A percentile compares a stretch with the other conserved stretches of the same genome.
Conservation (phyloP, 2,888 invertebrate species). For the Prionchulus punctatus region DNA sequence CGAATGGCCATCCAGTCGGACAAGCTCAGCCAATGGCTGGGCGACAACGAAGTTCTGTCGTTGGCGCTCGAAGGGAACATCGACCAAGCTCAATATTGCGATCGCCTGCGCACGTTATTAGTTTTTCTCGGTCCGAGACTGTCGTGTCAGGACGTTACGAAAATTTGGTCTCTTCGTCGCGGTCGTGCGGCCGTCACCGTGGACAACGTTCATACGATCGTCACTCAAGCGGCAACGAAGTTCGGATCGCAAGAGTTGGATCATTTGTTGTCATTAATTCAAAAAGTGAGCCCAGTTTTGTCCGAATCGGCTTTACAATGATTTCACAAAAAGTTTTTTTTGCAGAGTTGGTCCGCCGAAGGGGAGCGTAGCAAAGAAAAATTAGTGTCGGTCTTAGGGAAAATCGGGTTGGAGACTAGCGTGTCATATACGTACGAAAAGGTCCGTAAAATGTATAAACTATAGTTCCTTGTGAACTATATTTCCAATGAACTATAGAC, state of each 20-base stretch:
- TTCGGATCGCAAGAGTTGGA: conserved; percentile 37
- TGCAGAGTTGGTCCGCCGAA: conserved; percentile 36
- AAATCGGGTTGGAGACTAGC: conserved; percentile 38
- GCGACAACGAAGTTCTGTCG: conserved; percentile 36
- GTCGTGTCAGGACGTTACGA: conserved; percentile 37
- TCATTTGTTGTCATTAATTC: conserved; percentile 36
- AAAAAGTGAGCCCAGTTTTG: conserved; percentile 28
- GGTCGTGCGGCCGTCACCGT: conserved; percentile 38
- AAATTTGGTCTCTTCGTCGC: conserved; percentile 41
- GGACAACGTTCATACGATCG: conserved; percentile 40
- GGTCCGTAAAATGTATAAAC: conserved; percentile 21
- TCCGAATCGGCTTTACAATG: background rate
- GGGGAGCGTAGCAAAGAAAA: conserved; percentile 37
- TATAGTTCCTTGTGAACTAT: no score
- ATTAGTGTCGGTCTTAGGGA: conserved; percentile 37
- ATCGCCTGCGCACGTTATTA: conserved; percentile 39
- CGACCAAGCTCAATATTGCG: conserved; percentile 41
- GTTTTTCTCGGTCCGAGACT: conserved; percentile 40
- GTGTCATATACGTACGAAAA: conserved; percentile 34
- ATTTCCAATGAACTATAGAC: no score
- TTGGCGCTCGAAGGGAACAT: conserved; percentile 39
- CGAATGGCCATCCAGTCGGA: conserved; percentile 32
- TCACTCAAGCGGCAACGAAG: conserved; percentile 39
- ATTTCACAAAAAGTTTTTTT: conserved; percentile 1
- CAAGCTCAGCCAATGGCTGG: conserved; percentile 38